These are phyloP conservation scores for Lasioglossum baleicum DNA, from an alignment of 1,140 invertebrate genomes.

Conservation along the genomic window DNA sequence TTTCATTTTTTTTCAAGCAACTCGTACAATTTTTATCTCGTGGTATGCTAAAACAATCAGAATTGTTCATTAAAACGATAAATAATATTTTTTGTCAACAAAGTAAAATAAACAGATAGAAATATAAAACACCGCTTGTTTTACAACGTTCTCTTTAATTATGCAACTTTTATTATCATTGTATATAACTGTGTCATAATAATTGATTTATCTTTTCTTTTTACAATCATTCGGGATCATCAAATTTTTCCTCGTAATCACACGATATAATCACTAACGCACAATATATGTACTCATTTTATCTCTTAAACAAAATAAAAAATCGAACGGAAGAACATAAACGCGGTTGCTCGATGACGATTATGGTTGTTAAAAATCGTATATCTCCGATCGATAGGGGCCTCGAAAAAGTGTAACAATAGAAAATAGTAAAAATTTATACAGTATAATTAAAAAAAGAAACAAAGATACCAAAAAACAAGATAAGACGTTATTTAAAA, in stretches of 20 bases:
- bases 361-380: not conserved
- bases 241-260: slow-evolving; percentile 19
- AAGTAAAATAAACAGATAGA: slow-evolving; percentile 7
- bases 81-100: no score
- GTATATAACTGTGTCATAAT: slow-evolving; percentile 42
- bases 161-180: slow-evolving; percentile 38
- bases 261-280: slow-evolving; percentile 11
- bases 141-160: slow-evolving; percentile 38
- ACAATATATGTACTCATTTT: slow-evolving; percentile 19
- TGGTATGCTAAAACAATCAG: no score
- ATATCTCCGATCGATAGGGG: not conserved
- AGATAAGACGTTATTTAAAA: not conserved
- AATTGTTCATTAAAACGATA: no score
- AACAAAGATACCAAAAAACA: slow-evolving; percentile 5
- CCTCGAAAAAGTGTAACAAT: slow-evolving; percentile 15
- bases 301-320: slow-evolving; percentile 7
- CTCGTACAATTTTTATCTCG: not conserved
- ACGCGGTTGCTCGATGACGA: not conserved
- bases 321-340: slow-evolving; percentile 16
- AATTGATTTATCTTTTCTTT: not conserved
- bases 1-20: not conserved
- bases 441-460: slow-evolving; percentile 6
- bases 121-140: slow-evolving; percentile 31
- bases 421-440: slow-evolving; percentile 36
- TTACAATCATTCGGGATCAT: slow-evolving; percentile 27